A percentile compares a stretch with the other conserved stretches of the same genome.
Conservation (phyloP, 2,888 invertebrate genomes). For the Amphipoea oculea region DNA sequence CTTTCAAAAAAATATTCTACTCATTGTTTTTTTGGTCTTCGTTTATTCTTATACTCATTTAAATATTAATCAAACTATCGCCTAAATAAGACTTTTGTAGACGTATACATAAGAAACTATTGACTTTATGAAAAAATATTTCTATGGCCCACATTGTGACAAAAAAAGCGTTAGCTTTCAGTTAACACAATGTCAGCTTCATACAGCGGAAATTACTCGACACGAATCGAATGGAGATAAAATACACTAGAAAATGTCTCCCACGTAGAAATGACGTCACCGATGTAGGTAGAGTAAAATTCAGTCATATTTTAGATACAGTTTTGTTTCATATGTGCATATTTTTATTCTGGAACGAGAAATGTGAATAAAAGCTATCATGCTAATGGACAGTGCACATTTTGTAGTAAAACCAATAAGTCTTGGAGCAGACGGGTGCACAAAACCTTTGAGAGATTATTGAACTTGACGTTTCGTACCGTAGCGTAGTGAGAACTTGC, state of each 20-base stretch:
- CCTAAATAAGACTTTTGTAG: background rate
- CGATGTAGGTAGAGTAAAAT: conserved; percentile 12
- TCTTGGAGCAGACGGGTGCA: background rate
- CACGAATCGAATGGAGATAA: conserved; percentile 36
- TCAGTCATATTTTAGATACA: conserved; percentile 13
- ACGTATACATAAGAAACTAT: too few species aligned
- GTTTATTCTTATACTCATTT: background rate
- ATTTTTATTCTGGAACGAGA: conserved; percentile 7
- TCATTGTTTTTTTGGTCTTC: background rate
- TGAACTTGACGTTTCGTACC: background rate
- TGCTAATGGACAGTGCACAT: conserved; percentile 19
- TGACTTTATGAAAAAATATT: background rate
- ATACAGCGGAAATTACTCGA: conserved; percentile 48
- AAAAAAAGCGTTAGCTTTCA: conserved; percentile 34
- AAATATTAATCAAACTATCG: background rate
- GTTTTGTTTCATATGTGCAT: conserved; percentile 2
- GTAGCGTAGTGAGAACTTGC: background rate
- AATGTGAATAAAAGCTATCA: conserved; percentile 1
- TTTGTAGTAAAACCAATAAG: conserved; percentile 25
- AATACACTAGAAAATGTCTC: conserved; percentile 38
- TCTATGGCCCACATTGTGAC: background rate
- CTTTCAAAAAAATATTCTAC: background rate
- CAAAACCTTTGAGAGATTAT: background rate
- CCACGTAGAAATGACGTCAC: conserved; percentile 11
- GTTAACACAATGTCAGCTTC: conserved; percentile 34